Base-by-base conservation (phyloP, 2,888 invertebrate genomes). In the Papilio elwesi region DNA sequence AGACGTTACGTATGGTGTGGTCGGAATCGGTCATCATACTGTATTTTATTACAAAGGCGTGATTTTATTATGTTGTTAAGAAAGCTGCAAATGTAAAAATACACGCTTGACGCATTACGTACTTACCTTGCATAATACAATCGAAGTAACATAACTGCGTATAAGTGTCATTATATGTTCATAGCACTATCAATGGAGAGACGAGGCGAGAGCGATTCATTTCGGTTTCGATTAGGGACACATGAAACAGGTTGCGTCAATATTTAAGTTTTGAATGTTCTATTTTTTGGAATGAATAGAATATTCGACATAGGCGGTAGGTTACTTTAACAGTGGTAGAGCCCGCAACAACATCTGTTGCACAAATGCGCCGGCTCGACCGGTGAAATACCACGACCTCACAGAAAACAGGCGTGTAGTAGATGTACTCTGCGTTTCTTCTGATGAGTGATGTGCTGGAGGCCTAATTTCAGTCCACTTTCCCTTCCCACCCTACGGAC, bases 171-270 rank as follows among this genome's bases (percentile, higher is more conserved):
- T 77, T 77, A 77, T 66, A 71, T 69, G 64, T 55, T 68, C 67
- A 71, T 72, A 70, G 48, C 36, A 62, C 13, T n/a, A 73, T 74
- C 73, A 65, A 6, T 11, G 12, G 9, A 36, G 9, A 55, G 53
- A 4, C 15, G 3, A 53, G 8, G 9, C 69, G 63, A 10, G 49
- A 68, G 57, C 64, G 74, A 76, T 77, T 76, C 74, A 75, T 76
- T 76, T 75, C 70, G 74, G 72, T 70, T 67, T 77, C 74, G 74
- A 80, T 80, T 80, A 78, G 77, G 74, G 74, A 78, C 76, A 75
- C 75, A 75, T 76, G 73, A 43, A 65, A 13, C 15, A 36, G 64
- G 12, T 51, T 68, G 62, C 55, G 62, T 38, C 52, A 48, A 55
- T 63, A 52, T 66, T 26, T 69, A 43, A 43, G 8, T 43, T 43